phyloP scores from a whole-genome alignment of 2,797 vertebrate species.

The Syngnathus acus region DNA sequence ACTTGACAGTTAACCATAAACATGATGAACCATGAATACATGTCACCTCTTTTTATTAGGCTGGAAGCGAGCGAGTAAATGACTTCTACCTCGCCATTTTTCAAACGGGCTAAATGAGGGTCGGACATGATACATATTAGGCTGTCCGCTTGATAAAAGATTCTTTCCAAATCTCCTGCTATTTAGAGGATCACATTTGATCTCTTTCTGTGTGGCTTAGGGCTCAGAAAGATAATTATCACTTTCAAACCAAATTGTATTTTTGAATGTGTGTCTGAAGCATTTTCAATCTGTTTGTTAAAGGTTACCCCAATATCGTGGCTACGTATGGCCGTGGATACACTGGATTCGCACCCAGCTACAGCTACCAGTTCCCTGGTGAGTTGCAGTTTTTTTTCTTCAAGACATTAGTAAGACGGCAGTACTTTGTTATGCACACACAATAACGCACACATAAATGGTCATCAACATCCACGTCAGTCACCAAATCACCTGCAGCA shows the following conservation, averaged over 20 bases:
- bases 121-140: background rate
- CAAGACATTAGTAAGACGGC: slow-evolving; percentile 29
- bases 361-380: slow-evolving; percentile 99
- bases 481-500: slow-evolving; percentile 53
- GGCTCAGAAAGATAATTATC: background rate
- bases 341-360: slow-evolving; percentile 96
- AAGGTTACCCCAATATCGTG: slow-evolving; percentile 98
- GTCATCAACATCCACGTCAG: slow-evolving; percentile 46
- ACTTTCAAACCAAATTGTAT: background rate
- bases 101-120: slow-evolving; percentile 7
- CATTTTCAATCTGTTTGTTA: slow-evolving; percentile 22
- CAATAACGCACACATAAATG: background rate
- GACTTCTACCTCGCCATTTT: slow-evolving; percentile 9
- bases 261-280: background rate
- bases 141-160: background rate
- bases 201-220: background rate
- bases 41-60: slow-evolving; percentile 21
- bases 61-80: slow-evolving; percentile 21
- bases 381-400: slow-evolving; percentile 53
- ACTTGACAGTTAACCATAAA: slow-evolving; percentile 4
- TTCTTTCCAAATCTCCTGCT: background rate
- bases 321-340: slow-evolving; percentile 97
- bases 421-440: slow-evolving; percentile 19
- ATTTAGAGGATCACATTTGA: background rate
- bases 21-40: slow-evolving; percentile 28